Conservation (phyloP, 2,797 vertebrate species). For the Oryzias sinensis region DNA sequence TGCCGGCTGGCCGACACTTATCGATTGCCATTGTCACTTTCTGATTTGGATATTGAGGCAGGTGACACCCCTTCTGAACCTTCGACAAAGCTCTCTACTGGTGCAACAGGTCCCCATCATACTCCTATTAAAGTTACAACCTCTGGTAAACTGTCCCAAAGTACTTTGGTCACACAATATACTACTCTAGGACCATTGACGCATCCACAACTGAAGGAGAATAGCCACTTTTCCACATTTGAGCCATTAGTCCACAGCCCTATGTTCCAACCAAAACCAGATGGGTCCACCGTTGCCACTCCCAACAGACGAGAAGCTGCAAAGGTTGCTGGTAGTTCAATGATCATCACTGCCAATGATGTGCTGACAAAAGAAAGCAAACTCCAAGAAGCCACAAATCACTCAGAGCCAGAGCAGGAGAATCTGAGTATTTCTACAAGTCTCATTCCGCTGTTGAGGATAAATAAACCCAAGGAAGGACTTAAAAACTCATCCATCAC, state of each 20-base stretch:
- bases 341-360: constrained; percentile 27
- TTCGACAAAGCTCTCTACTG: constrained; percentile 32
- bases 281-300: constrained; percentile 26
- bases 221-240: constrained; percentile 39
- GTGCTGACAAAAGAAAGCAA: constrained; percentile 26
- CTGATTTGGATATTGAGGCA: constrained; percentile 35
- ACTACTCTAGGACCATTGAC: constrained; percentile 46
- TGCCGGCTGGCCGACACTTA: constrained; percentile 87
- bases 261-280: constrained; percentile 19
- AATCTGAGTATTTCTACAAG: constrained; percentile 49
- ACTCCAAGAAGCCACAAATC: constrained; percentile 20
- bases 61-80: constrained; percentile 39
- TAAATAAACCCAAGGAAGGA: constrained; percentile 65
- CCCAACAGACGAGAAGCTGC: constrained; percentile 11
- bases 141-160: constrained; percentile 27
- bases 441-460: constrained; percentile 56
- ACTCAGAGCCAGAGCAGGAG: constrained; percentile 61
- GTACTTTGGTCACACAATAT: constrained; percentile 26
- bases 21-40: constrained; percentile 68
- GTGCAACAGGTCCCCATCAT: constrained; percentile 36
- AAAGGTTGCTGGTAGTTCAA: constrained; percentile 46
- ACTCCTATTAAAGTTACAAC: constrained; percentile 26
- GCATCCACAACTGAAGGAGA: constrained; percentile 35
- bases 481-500: constrained; percentile 59
- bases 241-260: constrained; percentile 25